These are phyloP conservation scores for Dicerorhinus sumatrensis DNA, from an alignment of 2,113 vertebrate species.

Conservation along the genomic window DNA sequence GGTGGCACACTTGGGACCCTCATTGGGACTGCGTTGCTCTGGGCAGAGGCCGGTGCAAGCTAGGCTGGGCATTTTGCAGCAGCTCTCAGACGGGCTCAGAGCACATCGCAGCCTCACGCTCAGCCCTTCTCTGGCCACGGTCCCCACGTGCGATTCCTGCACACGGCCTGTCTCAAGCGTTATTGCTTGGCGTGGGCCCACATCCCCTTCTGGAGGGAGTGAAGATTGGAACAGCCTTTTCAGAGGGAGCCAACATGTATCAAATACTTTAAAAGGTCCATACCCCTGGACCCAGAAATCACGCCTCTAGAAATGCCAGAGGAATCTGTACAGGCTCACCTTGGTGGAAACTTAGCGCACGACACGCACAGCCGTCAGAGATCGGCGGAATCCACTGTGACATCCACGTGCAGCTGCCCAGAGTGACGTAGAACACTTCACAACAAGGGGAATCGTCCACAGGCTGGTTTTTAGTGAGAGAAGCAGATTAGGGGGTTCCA, in stretches of 20 bases:
- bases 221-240: too few relatives aligned
- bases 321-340: accelerated
- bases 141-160: accelerated
- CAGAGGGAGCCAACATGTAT: background rate
- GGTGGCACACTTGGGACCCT: too few relatives aligned
- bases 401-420: accelerated
- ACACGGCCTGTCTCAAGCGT: background rate
- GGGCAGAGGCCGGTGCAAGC: background rate
- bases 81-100: background rate
- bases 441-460: accelerated
- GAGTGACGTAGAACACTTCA: accelerated
- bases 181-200: background rate
- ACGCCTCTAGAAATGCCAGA: accelerated
- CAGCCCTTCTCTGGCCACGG: accelerated
- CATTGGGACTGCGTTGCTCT: too few relatives aligned
- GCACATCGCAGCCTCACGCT: accelerated
- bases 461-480: background rate
- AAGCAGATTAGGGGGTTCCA: background rate
- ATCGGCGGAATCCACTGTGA: accelerated
- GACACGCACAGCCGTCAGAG: accelerated
- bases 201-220: accelerated
- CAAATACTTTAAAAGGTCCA: accelerated
- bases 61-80: accelerated
- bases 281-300: accelerated
- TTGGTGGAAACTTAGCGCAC: accelerated